phyloP scores from a whole-genome alignment of 2,888 invertebrate species.

The Boloria euphrosyne region DNA sequence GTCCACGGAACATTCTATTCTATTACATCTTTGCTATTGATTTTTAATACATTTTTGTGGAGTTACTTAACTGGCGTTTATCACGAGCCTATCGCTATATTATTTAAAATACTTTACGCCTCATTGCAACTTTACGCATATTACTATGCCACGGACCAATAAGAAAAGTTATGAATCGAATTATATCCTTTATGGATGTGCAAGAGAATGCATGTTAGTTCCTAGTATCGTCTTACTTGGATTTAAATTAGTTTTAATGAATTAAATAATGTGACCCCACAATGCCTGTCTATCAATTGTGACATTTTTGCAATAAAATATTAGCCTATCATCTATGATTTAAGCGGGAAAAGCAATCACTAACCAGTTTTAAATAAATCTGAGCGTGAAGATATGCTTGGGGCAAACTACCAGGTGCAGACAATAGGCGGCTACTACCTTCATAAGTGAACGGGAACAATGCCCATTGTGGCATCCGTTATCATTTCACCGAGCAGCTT shows the following conservation, averaged over 20 bases:
- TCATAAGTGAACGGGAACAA: conserved; percentile 63
- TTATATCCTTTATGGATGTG: no score
- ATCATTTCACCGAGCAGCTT: conserved; percentile 65
- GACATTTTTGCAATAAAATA: background rate
- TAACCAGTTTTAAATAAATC: conserved; percentile 6
- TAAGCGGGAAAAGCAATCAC: background rate
- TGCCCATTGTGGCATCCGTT: conserved; percentile 64
- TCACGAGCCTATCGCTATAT: background rate
- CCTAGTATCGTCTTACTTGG: no score
- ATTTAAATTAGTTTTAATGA: no score
- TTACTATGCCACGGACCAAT: background rate
- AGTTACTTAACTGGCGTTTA: no score
- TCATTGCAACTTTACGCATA: conserved; percentile 4
- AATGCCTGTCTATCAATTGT: no score
- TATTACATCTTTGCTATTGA: background rate
- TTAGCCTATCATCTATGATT: background rate
- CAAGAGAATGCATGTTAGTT: no score
- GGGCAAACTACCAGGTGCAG: conserved; percentile 54
- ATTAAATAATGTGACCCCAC: no score
- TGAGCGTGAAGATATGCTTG: conserved; percentile 13
- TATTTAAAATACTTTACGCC: background rate
- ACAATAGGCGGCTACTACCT: conserved; percentile 57
- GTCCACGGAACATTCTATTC: conserved; percentile 21
- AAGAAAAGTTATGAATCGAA: no score
- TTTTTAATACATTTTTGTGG: no score